A percentile compares a stretch with the other conserved stretches of the same genome.
These are phyloP conservation scores for Thalassoma bifasciatum DNA, from an alignment of 2,113 vertebrate species.

Conservation along the genomic window DNA sequence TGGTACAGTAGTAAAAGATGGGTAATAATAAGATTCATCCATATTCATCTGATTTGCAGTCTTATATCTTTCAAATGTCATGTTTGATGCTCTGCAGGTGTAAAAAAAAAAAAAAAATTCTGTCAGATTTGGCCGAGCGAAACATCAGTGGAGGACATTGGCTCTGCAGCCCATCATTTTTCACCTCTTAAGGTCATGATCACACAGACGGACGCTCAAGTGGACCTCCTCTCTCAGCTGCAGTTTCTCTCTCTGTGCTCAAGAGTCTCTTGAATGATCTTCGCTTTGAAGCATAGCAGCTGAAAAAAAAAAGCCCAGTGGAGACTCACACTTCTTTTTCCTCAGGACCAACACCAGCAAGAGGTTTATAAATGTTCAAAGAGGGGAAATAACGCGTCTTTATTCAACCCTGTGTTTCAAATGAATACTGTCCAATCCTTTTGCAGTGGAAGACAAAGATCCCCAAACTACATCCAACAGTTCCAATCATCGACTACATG, in stretches of 20 bases:
- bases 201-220: conserved; percentile 18
- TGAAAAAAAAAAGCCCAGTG: neutral
- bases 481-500: neutral
- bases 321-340: neutral
- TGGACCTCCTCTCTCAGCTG: conserved; percentile 15
- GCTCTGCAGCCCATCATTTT: neutral
- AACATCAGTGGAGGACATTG: neutral
- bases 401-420: neutral
- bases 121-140: too few relatives aligned
- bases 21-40: too few relatives aligned
- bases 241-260: conserved; percentile 24
- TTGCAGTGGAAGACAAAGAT: too few relatives aligned
- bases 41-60: too few relatives aligned
- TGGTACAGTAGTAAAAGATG: too few relatives aligned
- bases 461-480: too few relatives aligned
- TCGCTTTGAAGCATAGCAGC: conserved; percentile 6
- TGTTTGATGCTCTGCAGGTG: too few relatives aligned
- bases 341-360: neutral
- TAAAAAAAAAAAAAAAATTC: too few relatives aligned
- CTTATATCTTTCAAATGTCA: too few relatives aligned
- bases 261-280: conserved; percentile 18
- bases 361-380: too few relatives aligned
- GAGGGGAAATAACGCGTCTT: neutral
- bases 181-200: conserved; percentile 21
- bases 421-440: neutral